These are phyloP conservation scores for Centroberyx gerrardi DNA, from an alignment of 2,797 vertebrate species.

Conservation along the genomic window DNA sequence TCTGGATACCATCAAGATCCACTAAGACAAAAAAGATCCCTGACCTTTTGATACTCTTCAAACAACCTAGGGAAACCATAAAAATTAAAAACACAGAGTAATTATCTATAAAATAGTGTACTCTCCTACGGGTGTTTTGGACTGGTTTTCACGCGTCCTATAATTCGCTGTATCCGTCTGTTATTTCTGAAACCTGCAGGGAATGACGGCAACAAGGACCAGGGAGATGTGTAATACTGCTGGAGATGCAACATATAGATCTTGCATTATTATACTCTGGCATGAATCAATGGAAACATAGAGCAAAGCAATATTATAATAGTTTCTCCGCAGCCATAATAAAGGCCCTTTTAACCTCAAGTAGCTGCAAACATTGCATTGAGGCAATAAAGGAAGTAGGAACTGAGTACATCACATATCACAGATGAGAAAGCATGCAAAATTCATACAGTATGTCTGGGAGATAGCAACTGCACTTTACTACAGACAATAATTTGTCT, in stretches of 20 bases:
- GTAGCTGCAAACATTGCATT: conserved; percentile 1
- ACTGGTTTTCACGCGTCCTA: too few relatives aligned
- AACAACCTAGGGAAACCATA: background rate
- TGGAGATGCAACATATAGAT: conserved; percentile 38
- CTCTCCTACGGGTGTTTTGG: background rate
- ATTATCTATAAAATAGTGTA: background rate
- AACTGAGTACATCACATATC: conserved; percentile 20
- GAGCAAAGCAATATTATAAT: conserved; percentile 36
- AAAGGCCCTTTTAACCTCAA: conserved; percentile 39
- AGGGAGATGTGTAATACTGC: conserved; percentile 22
- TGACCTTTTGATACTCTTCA: conserved; percentile 3
- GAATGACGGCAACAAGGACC: conserved; percentile 8
- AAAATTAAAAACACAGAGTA: background rate
- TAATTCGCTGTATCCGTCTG: too few relatives aligned
- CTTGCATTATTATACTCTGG: conserved; percentile 38
- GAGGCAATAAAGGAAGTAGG: conserved; percentile 4
- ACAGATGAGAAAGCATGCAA: conserved; percentile 14
- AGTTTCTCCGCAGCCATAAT: conserved; percentile 31
- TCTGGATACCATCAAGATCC: conserved; percentile 18
- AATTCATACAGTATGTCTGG: conserved; percentile 26
- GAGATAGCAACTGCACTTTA: conserved; percentile 42
- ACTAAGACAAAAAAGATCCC: conserved; percentile 1
- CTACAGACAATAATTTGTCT: conserved; percentile 38
- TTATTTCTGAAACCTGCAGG: conserved; percentile 17
- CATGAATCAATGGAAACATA: conserved; percentile 37